A percentile compares a stretch with the other conserved stretches of the same genome.
These are phyloP conservation scores for Lysandra bellargus DNA, from an alignment of 2,888 invertebrate species.

Conservation along the genomic window DNA sequence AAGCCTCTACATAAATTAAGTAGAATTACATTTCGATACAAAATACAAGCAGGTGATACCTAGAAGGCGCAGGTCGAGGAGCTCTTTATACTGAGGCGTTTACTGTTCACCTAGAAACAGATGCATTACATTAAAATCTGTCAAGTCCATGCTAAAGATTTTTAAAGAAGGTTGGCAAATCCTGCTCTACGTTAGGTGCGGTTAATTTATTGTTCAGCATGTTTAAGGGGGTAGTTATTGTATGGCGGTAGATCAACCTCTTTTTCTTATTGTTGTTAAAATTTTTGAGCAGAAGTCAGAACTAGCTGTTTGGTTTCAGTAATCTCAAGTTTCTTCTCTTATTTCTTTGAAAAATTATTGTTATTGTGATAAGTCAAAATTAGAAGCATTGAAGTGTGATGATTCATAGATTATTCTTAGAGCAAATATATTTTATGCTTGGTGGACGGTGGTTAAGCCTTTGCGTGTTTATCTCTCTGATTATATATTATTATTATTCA, in stretches of 20 bases:
- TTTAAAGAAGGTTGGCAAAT: neutral
- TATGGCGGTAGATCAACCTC: neutral
- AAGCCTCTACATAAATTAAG: constrained; percentile 74
- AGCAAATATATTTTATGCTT: neutral
- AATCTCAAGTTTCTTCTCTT: no score
- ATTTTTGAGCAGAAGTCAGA: no score
- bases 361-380: neutral
- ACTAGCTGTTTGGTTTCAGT: neutral
- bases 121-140: constrained; percentile 38
- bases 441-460: neutral
- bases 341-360: neutral
- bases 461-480: no score
- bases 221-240: no score
- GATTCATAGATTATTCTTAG: neutral
- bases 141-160: neutral
- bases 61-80: constrained; percentile 49
- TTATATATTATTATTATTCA: no score
- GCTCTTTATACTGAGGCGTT: constrained; percentile 52
- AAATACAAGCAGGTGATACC: constrained; percentile 30
- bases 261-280: neutral
- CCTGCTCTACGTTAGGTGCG: no score
- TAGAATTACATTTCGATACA: constrained; percentile 27
- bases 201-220: no score
- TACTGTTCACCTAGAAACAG: constrained; percentile 75
- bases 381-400: neutral